Base-by-base conservation (phyloP, 2,888 invertebrate genomes). In the Apotomis turbidana region DNA sequence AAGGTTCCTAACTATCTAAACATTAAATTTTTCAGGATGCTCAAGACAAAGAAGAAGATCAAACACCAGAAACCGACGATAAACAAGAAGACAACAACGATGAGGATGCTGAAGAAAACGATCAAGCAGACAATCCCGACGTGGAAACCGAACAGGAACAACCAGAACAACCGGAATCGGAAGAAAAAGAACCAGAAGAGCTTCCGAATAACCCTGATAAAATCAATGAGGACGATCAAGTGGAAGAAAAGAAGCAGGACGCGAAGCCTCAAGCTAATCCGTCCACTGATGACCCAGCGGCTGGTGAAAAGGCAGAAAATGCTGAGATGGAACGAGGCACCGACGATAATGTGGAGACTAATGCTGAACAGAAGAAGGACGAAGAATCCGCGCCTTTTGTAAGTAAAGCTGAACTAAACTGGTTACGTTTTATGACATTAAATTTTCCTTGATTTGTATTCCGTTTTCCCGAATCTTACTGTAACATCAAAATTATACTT, bases 181-280 rank as follows among this genome's bases (percentile, higher is more conserved):
- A 83, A 52, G 77, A 81, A 59, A 76, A 82, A 3, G 85, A 85
- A 4, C 81, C 90, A 52, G 87, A 92, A 70, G 85, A 91, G 12
- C 78, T 90, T n/a, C 91, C 89, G 3, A 88, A 88, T 59, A 93
- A 93, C 57, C 87, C 87, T 5, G 90, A 92, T 10, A 86, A 90
- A 51, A 88, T 93, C 10, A 86, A 90, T 9, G 87, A 91, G 74
- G 86, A 91, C 70, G 93, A 93, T 77, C 85, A 89, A 73, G 81
- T 88, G 0, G 92, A 93, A 67, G 87, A 93, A 44, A 89, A 93
- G 73, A 86, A 88, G 36, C 89, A 88, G 51, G 92, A 94, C 63
- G 86, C 93, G 0, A 93, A 94, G 76, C 93, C 94, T 69, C 89
- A 94, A 77, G 92, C 94, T 2, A 93, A 93, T 77, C 93, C 93